Conservation (phyloP, 1,140 invertebrate genomes). For the Nautilus pompilius region DNA sequence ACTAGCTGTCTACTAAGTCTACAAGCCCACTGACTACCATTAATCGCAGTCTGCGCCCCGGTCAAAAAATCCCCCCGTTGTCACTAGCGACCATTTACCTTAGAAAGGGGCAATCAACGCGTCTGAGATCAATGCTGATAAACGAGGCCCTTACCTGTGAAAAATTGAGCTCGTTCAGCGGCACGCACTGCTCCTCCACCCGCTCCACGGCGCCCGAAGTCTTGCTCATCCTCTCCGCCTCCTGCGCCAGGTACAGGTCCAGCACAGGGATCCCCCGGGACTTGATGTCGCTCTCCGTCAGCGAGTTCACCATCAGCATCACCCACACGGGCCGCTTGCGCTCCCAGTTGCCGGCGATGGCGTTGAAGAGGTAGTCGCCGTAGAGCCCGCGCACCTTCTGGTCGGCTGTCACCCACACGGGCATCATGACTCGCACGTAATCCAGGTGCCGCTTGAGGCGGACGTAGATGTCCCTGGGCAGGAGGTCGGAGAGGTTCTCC, state of each 20-base stretch:
- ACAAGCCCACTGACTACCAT: too few species aligned
- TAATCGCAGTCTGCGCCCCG: too few species aligned
- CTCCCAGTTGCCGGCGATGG: constrained; percentile 62
- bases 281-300: constrained; percentile 60
- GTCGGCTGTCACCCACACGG: constrained; percentile 58
- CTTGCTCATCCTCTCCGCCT: constrained; percentile 58
- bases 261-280: constrained; percentile 60
- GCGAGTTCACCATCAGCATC: constrained; percentile 62
- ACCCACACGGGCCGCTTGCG: constrained; percentile 62
- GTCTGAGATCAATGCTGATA: too few species aligned
- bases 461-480: constrained; percentile 57
- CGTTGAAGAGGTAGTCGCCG: constrained; percentile 59
- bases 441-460: constrained; percentile 59
- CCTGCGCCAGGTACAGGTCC: constrained; percentile 61
- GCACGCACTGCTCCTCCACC: constrained; percentile 62
- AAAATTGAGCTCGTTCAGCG: constrained; percentile 60
- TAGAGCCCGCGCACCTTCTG: constrained; percentile 58
- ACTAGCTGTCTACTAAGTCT: too few species aligned
- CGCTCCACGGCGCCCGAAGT: constrained; percentile 60
- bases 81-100: too few species aligned
- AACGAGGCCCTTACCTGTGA: constrained; percentile 61
- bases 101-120: too few species aligned
- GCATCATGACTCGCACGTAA: constrained; percentile 55
- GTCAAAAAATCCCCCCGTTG: too few species aligned
- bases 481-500: constrained; percentile 54